Conservation (phyloP, 2,797 vertebrate genomes). For the Luscinia luscinia region DNA sequence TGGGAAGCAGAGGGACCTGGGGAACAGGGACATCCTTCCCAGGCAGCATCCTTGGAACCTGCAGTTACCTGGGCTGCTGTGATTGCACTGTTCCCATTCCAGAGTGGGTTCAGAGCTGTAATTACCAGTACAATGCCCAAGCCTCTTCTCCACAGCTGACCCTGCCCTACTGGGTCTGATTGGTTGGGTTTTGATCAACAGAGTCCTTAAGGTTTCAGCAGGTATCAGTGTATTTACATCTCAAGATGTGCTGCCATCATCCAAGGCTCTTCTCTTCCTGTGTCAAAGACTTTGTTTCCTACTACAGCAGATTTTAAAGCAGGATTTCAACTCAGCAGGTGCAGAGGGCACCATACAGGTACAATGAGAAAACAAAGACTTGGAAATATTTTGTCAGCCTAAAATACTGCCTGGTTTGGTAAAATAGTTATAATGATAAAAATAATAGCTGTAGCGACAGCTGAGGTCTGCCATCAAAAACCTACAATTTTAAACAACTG, state of each 20-base stretch:
- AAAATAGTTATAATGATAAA: slow-evolving; percentile 75
- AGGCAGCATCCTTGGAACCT: not conserved
- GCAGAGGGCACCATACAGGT: slow-evolving; percentile 33
- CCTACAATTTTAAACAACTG: slow-evolving; percentile 72
- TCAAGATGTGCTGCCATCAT: not conserved
- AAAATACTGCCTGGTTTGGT: slow-evolving; percentile 69
- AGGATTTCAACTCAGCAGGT: slow-evolving; percentile 56
- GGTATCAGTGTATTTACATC: slow-evolving; percentile 5
- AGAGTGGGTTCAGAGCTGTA: not conserved
- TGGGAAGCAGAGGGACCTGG: not conserved
- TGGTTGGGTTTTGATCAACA: not conserved
- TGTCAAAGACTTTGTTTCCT: slow-evolving; percentile 46
- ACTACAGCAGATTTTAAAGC: slow-evolving; percentile 46
- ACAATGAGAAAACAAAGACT: slow-evolving; percentile 68
- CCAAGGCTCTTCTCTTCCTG: not conserved
- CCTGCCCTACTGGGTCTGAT: not conserved
- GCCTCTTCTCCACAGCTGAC: not conserved
- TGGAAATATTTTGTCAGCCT: slow-evolving; percentile 63
- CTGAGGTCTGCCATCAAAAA: slow-evolving; percentile 63
- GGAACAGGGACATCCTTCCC: not conserved
- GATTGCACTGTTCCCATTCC: fast-evolving
- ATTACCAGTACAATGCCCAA: fast-evolving
- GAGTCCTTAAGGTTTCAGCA: not conserved
- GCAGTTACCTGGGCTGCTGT: not conserved
- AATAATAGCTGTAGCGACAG: slow-evolving; percentile 41